A percentile compares a stretch with the other conserved stretches of the same genome.
Conservation (phyloP, 2,797 vertebrate species). For the Hipposideros larvatus region DNA sequence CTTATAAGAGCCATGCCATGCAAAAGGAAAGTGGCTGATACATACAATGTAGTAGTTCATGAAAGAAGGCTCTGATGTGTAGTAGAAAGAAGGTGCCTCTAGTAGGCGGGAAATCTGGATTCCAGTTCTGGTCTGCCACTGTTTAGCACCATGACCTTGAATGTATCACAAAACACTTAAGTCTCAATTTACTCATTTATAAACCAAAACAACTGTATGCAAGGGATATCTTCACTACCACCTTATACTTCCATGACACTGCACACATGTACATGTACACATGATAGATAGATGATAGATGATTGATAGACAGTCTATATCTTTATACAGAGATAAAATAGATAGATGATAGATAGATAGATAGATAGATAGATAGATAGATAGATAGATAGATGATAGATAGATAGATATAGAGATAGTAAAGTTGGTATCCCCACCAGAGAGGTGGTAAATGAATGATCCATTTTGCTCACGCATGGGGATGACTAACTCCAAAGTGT, state of each 20-base stretch:
- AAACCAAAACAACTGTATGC: background rate
- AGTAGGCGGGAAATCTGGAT: background rate
- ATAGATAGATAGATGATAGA: background rate
- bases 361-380: too few species aligned
- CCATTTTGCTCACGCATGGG: fast-evolving
- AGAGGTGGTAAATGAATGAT: background rate
- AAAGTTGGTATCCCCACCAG: background rate
- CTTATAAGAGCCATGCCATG: background rate
- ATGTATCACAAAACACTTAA: background rate
- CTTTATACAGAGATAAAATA: too few species aligned
- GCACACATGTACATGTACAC: background rate
- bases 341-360: background rate
- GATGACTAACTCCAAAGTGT: background rate
- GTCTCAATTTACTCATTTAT: background rate
- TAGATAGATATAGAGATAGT: background rate
- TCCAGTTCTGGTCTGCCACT: background rate
- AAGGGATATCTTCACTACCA: background rate
- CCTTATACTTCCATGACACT: background rate
- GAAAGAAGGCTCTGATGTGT: background rate
- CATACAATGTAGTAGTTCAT: background rate
- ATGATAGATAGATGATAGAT: background rate
- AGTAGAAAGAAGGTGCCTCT: background rate
- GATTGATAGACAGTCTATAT: background rate
- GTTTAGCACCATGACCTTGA: background rate
- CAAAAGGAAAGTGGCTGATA: background rate